These are phyloP conservation scores for Apus apus DNA, from an alignment of 2,113 vertebrate genomes.

Conservation along the genomic window DNA sequence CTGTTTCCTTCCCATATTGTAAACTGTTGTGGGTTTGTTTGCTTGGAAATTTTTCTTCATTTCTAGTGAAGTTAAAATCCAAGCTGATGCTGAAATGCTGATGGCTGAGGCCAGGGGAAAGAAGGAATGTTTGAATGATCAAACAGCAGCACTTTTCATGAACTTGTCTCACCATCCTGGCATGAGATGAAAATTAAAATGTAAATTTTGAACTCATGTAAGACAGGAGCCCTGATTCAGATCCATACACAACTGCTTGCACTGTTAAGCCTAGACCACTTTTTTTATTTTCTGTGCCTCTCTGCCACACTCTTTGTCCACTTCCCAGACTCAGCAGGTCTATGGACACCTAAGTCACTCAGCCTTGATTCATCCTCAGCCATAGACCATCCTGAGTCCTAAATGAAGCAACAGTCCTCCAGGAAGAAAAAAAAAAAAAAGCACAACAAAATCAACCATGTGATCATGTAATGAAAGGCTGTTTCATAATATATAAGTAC, in stretches of 20 bases:
- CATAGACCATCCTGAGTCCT: background rate
- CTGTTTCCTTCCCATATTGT: background rate
- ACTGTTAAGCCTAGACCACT: background rate
- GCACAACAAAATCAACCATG: background rate
- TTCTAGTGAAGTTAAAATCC: background rate
- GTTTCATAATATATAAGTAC: constrained; percentile 40
- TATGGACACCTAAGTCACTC: background rate
- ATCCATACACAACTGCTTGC: background rate
- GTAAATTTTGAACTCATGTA: background rate
- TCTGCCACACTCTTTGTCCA: rapidly evolving
- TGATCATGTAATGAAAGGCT: background rate
- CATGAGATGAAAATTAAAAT: background rate
- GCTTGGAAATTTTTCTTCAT: background rate
- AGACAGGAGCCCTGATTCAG: background rate
- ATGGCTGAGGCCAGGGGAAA: rapidly evolving
- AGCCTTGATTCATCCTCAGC: background rate
- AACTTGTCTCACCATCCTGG: background rate
- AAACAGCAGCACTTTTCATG: background rate
- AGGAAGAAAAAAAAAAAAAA: background rate
- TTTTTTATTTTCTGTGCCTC: background rate
- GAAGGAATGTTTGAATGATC: background rate
- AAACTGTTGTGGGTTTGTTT: background rate
- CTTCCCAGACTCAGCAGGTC: background rate
- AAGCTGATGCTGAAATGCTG: background rate
- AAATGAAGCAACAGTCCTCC: background rate